Percentiles rank a stretch among this genome's conserved stretches.
These are phyloP conservation scores for Paedocypris micromegethes DNA, from an alignment of 2,797 vertebrate genomes.

Conservation along the genomic window DNA sequence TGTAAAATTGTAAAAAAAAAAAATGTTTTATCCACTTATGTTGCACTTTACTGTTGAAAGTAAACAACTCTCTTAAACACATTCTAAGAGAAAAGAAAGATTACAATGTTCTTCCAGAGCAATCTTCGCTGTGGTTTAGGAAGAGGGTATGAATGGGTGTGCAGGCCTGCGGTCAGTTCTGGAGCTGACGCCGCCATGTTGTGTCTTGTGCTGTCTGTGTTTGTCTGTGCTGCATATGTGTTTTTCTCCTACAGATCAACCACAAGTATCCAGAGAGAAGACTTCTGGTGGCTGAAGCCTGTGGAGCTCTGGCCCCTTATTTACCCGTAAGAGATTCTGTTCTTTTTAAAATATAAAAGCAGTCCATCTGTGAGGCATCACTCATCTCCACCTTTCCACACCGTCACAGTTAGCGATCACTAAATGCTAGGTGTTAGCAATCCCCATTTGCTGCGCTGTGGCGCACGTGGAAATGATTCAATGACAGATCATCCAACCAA, in stretches of 20 bases:
- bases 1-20: too few relatives aligned
- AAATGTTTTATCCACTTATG: too few relatives aligned
- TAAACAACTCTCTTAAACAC: constrained; percentile 10
- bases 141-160: constrained; percentile 27
- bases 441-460: not conserved
- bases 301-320: constrained; percentile 93
- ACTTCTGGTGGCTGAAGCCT: constrained; percentile 93
- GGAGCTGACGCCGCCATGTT: constrained; percentile 46
- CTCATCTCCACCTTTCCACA: constrained; percentile 12
- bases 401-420: constrained; percentile 11
- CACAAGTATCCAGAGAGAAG: constrained; percentile 98
- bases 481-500: constrained; percentile 7
- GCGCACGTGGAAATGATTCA: constrained; percentile 14
- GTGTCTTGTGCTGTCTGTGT: constrained; percentile 58
- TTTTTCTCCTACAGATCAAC: constrained; percentile 78
- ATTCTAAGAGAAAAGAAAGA: constrained; percentile 26
- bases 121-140: constrained; percentile 28
- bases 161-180: constrained; percentile 41
- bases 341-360: constrained; percentile 15
- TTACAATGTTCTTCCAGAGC: not conserved
- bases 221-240: constrained; percentile 45
- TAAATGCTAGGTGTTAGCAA: constrained; percentile 1
- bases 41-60: too few relatives aligned
- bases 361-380: not conserved
- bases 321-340: constrained; percentile 82